These are phyloP conservation scores for Psilopsiagon aurifrons DNA, from an alignment of 2,113 vertebrate species.

Conservation along the genomic window DNA sequence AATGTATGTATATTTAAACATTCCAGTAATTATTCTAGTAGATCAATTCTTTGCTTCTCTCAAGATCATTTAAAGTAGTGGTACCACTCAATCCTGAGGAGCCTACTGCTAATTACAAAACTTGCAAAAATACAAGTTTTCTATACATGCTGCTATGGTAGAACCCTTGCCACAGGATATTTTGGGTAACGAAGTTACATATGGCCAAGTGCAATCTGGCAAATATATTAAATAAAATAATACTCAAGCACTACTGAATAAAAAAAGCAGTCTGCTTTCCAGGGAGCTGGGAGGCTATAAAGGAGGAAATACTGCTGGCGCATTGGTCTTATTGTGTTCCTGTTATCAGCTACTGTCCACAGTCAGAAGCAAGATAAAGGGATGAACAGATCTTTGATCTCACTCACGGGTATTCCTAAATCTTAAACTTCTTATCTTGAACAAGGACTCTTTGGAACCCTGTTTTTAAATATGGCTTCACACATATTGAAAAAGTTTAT, in stretches of 20 bases:
- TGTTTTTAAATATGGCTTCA: not conserved
- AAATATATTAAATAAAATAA: not conserved
- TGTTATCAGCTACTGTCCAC: not conserved
- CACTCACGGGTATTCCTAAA: not conserved
- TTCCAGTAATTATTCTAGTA: not conserved
- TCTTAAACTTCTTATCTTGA: not conserved
- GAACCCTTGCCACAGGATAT: not conserved
- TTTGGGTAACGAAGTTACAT: not conserved
- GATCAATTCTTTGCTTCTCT: not conserved
- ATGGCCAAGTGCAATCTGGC: not conserved
- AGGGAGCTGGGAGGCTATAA: not conserved
- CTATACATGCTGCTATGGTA: no score
- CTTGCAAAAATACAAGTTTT: not conserved
- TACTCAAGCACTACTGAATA: not conserved
- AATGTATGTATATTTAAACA: not conserved
- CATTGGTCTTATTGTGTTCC: not conserved
- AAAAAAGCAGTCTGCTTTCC: not conserved
- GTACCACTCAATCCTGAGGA: not conserved
- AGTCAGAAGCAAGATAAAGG: not conserved
- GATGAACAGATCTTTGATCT: not conserved
- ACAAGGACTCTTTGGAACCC: not conserved
- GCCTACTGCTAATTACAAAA: not conserved
- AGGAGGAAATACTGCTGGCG: not conserved
- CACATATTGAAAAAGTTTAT: conserved; percentile 26
- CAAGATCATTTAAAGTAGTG: not conserved